Evolutionary conservation across 2,797 vertebrate genomes (phyloP), one percentile per base, ranked within the genome.

Genomic region (Dendrocincla tyrannina): DNA sequence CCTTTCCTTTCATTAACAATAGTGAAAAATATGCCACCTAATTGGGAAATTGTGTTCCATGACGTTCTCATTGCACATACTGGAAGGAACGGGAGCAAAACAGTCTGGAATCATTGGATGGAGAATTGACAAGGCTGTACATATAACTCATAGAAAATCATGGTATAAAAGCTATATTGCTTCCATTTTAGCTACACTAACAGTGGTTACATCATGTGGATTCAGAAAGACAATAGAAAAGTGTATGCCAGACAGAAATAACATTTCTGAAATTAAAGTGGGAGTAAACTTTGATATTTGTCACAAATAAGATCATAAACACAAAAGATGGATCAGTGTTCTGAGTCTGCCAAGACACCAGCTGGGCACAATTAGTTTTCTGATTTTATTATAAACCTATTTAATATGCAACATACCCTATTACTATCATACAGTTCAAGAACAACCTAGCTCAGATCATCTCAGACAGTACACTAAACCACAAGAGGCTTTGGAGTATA

Each of bases 201-300:
- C 33, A 56, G 44, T 1, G 9, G 4, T 59, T 3, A 52, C 33
- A 24, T 83, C 24, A 30, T 0, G 0, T 32, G 32, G 32, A 56
- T 41, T 94, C 52, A 27, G 27, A 79, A 46, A 76, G 55, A 35
- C 32, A 81, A 7, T 5, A 47, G 32, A 19, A 30, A 82, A 50
- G 22, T 0, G 1, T 7, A 20, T 14, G 10, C 41, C 63, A 68
- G 60, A 50, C 7, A 62, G 50, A 77, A 56, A 35, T 1, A 20
- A 50, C 22, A n/a, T 35, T 73, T 68, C 4, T 28, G 8, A 69
- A 76, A 89, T 79, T 32, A 69, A 66, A 79, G 42, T 32, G 47
- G 35, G 11, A 50, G 47, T 39, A 62, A 53, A 35, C 47, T 39
- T 76, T 8, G 5, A 3, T 72, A 20, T 42, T 78, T 91, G 35